These are phyloP conservation scores for Plumapathes pennacea DNA, from an alignment of 92 coral and sea anemone genomes.

Conservation along the genomic window DNA sequence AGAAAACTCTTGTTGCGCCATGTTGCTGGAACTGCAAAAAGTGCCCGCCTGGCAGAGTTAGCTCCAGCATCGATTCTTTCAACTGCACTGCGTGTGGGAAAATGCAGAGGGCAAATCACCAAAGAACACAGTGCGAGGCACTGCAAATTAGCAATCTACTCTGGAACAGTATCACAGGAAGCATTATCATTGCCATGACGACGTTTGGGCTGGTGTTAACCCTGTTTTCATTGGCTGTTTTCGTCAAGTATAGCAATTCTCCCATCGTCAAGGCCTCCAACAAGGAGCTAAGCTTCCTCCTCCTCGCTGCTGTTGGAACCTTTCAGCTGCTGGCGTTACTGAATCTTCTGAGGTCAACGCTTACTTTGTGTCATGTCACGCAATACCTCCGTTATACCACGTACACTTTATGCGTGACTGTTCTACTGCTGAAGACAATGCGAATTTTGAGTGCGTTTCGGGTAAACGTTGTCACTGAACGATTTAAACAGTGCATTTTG, in stretches of 20 bases:
- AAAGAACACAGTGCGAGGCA: constrained; percentile 42
- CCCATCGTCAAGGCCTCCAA: constrained; percentile 78
- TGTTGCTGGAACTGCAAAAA: constrained; percentile 64
- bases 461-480: constrained; percentile 39
- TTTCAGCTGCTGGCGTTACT: constrained; percentile 58
- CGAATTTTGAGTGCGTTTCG: constrained; percentile 53
- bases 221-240: constrained; percentile 24
- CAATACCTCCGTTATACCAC: constrained; percentile 57
- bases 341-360: constrained; percentile 45
- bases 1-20: constrained; percentile 32
- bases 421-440: constrained; percentile 56
- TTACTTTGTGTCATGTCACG: constrained; percentile 40
- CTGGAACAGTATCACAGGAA: constrained; percentile 28
- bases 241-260: constrained; percentile 37
- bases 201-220: constrained; percentile 39
- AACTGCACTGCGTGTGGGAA: constrained; percentile 66
- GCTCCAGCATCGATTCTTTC: constrained; percentile 20
- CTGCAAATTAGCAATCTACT: constrained; percentile 48
- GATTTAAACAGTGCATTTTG: constrained; percentile 56
- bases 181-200: constrained; percentile 10
- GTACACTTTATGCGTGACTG: constrained; percentile 52
- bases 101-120: constrained; percentile 39
- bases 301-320: constrained; percentile 33
- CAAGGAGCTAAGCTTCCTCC: constrained; percentile 57
- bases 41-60: constrained; percentile 53